Base-by-base conservation (phyloP, 2,797 vertebrate species). In the Antennarius maculatus region DNA sequence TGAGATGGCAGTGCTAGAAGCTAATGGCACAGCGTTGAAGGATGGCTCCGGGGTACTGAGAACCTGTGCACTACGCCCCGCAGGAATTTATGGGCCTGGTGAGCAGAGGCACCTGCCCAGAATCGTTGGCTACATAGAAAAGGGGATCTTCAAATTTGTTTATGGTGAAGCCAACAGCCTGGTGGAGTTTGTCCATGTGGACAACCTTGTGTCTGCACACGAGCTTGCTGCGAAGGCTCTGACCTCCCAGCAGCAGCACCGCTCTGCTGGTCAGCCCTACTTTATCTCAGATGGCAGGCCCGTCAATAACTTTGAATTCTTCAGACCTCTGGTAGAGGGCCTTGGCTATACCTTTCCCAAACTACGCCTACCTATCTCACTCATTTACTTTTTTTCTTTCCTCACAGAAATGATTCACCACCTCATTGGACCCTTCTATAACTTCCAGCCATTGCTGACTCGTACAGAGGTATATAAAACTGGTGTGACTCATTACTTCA, bases 221-320 rank as follows among this genome's bases (percentile, higher is more conserved):
- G 60, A 94, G 46, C 92, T 96, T 28, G 97, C 96, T 1, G 94
- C 92, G 0, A 86, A 93, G 56, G 95, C 95, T 5, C 92, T 99
- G 56, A 91, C 88, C 12, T 78, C 88, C 1, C 72, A 80, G 68
- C 93, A 74, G 63, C 84, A 84, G 62, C 88, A 95, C 57, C 4
- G 90, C 18, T 94, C 97, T 2, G 93, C 96, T 0, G 97, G 98
- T 10, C 95, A 98, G 85, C 92, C 96, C 61, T 99, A 99, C 89
- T 99, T 99, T 45, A 95, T 99, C 81, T 98, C 98, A 0, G 97
- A 98, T 0, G 95, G 96, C 48, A 88, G 69, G n/a, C 97, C 97
- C 0, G 87, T 99, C 59, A 98, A 98, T 87, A 99, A 96, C 82
- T 99, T 99, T 57, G 96, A 99, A 59, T 99, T 99, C 85, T 96